Evolutionary conservation across 2,888 invertebrate species (phyloP), one percentile per base, ranked within the genome.

Genomic region (Caenorhabditis sp.): DNA sequence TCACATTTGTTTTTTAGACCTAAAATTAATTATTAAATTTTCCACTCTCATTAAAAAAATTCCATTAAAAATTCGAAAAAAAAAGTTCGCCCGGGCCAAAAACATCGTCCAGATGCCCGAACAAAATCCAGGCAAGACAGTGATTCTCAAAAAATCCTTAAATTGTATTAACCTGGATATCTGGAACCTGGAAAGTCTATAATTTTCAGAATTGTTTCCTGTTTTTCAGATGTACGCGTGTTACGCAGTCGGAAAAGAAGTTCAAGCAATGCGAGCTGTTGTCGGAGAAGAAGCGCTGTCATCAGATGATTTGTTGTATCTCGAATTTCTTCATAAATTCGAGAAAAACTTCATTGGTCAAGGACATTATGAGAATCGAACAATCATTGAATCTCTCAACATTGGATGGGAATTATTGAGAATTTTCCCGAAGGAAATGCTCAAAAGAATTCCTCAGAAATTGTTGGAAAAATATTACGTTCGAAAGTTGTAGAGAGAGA

Each of bases 361-460:
- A 90, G 91, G 96, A 87, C 94, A 93, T 90, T 97, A 97, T 90
- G 97, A 97, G 90, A 99, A 99, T 91, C 93, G 97, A 88, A 95
- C 95, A 77, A 95, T 97, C 77, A 97, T 97, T 90, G 97, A 99
- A 90, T 97, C 97, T 17, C 91, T 99, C 87, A 97, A 99, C 90
- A 94, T 97, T 88, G 97, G 97, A 86, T 99, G 99, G 97, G 96
- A 97, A 89, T 90, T 99, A 86, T 91, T 99, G 78, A 95, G 97
- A 92, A 99, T 97, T 91, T 99, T 99, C 94, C 99, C 97, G 86
- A 96, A 97, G 91, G 97, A 97, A 90, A 97, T 97, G 97, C 91
- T 99, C 87, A 99, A 99, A 90, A 93, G 97, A 92, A 99, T 99
- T 89, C 97, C 97, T 51, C 94, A 95, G 62, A 92, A 92, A 79